These are phyloP conservation scores for Calephelis perditalis DNA, from an alignment of 2,888 invertebrate genomes.

Conservation along the genomic window DNA sequence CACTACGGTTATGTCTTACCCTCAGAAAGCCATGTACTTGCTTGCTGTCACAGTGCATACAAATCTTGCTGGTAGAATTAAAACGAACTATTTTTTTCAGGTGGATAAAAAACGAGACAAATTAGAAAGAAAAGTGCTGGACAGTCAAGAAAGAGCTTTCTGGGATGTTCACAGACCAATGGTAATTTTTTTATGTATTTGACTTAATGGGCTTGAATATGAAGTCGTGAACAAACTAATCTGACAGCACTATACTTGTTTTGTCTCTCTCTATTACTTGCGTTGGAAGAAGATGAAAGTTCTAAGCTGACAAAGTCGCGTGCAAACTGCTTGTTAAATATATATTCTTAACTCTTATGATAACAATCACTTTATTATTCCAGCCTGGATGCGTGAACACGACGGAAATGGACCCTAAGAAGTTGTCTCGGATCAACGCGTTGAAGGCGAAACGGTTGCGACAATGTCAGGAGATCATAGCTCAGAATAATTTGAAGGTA, in stretches of 20 bases:
- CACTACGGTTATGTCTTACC: no score
- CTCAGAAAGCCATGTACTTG: no score
- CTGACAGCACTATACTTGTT: no score
- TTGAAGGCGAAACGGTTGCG: slow-evolving; percentile 49
- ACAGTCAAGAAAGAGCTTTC: slow-evolving; percentile 99
- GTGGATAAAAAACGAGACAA: slow-evolving; percentile 99
- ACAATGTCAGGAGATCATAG: slow-evolving; percentile 56
- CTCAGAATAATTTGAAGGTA: slow-evolving; percentile 62
- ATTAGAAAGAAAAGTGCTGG: slow-evolving; percentile 97
- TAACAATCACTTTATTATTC: slow-evolving; percentile 30
- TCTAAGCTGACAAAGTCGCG: no score
- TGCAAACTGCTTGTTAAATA: no score
- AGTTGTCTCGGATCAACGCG: slow-evolving; percentile 84
- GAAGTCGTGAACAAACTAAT: no score
- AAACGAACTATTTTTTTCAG: slow-evolving; percentile 58
- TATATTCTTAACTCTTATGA: no score
- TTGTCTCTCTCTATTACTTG: no score
- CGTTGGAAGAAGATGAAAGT: no score
- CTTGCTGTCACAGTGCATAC: no score
- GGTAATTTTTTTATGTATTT: slow-evolving; percentile 71
- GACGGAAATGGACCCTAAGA: slow-evolving; percentile 98
- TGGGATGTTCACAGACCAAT: slow-evolving; percentile 99
- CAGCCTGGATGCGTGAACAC: slow-evolving; percentile 99
- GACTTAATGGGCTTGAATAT: no score
- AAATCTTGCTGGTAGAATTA: no score